A percentile compares a stretch with the other conserved stretches of the same genome.
These are phyloP conservation scores for Pseudomyrmex flavicornis DNA, from an alignment of 1,140 invertebrate genomes.

Conservation along the genomic window DNA sequence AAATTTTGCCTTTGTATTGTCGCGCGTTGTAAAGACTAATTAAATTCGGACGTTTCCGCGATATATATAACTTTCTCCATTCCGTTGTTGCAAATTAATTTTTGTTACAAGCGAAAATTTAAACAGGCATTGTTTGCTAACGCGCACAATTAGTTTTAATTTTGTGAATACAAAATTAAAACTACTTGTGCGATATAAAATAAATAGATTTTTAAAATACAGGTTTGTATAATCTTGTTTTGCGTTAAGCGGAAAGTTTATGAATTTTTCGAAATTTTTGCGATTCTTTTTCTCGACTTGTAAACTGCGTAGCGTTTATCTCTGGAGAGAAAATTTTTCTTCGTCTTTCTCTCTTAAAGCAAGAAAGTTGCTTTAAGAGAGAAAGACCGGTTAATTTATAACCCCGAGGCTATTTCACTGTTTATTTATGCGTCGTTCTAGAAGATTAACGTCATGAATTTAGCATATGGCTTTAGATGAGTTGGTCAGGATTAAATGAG, in stretches of 20 bases:
- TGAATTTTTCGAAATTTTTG: no score
- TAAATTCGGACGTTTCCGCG: neutral
- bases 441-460: slow-evolving; percentile 33
- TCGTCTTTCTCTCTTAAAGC: no score
- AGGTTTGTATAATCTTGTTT: no score
- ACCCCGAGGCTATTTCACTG: neutral
- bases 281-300: neutral
- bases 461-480: slow-evolving; percentile 22
- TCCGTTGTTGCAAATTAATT: no score
- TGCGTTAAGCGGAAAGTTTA: no score
- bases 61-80: neutral
- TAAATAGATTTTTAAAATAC: no score
- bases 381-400: slow-evolving; percentile 3
- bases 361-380: neutral
- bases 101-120: no score
- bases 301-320: neutral
- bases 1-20: neutral
- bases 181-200: no score
- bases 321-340: neutral
- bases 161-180: no score
- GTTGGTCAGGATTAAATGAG: slow-evolving; percentile 11
- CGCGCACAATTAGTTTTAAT: no score
- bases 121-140: no score
- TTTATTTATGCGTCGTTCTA: slow-evolving; percentile 20
- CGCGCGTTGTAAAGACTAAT: neutral